These are phyloP conservation scores for Drosophila yakuba DNA, from an alignment of 1,140 invertebrate genomes.

Conservation along the genomic window DNA sequence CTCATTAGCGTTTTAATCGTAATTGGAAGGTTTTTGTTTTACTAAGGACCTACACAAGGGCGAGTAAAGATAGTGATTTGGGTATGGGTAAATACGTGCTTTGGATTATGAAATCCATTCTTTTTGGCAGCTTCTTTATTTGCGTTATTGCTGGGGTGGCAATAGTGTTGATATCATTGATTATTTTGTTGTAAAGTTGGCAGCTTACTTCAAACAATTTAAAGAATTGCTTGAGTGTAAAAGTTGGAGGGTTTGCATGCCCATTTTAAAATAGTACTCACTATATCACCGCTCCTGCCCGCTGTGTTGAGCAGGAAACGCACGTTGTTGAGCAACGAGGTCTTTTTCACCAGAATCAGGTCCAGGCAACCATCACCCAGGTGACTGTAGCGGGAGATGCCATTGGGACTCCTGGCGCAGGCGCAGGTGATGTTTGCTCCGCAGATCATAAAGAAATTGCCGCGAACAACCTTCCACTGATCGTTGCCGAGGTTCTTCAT, in stretches of 20 bases:
- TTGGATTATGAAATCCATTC: no score
- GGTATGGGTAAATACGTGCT: no score
- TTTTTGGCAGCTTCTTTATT: no score
- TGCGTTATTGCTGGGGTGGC: no score
- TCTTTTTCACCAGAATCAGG: conserved; percentile 91
- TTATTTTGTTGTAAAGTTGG: no score
- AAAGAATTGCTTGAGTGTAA: neutral
- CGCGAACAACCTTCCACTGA: conserved; percentile 88
- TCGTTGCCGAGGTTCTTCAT: conserved; percentile 42
- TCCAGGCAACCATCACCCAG: conserved; percentile 93
- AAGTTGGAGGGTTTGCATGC: no score
- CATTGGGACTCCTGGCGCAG: conserved; percentile 90
- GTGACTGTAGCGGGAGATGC: conserved; percentile 92
- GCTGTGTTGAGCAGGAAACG: conserved; percentile 88
- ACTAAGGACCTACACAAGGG: no score
- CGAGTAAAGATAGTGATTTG: no score
- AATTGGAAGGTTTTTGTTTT: no score
- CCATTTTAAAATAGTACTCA: conserved; percentile 78
- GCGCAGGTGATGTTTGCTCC: conserved; percentile 92
- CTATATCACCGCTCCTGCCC: conserved; percentile 87
- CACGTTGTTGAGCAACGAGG: conserved; percentile 90
- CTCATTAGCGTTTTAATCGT: no score
- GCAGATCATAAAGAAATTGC: conserved; percentile 92
- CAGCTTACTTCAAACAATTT: no score
- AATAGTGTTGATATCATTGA: no score